These are phyloP conservation scores for Zingel zingel DNA, from an alignment of 2,113 vertebrate species.

Conservation along the genomic window DNA sequence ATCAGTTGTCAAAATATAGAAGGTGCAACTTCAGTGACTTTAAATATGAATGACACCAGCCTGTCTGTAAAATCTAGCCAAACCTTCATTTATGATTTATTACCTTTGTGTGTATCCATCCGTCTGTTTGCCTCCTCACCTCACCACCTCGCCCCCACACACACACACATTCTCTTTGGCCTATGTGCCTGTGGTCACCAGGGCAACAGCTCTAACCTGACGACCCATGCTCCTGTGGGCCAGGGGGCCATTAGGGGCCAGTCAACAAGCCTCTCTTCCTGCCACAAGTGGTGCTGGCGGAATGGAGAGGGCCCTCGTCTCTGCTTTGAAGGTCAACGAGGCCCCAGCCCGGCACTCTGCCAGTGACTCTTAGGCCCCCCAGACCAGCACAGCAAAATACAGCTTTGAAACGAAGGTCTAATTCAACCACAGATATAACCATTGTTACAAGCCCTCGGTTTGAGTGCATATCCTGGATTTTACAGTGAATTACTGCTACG, in stretches of 20 bases:
- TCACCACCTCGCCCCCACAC: constrained; percentile 18
- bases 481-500: constrained; percentile 27
- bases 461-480: constrained; percentile 31
- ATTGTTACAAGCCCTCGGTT: constrained; percentile 30
- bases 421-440: constrained; percentile 30
- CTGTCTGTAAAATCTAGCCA: not conserved
- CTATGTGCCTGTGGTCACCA: constrained; percentile 67
- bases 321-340: constrained; percentile 84
- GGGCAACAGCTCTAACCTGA: constrained; percentile 78
- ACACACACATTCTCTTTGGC: constrained; percentile 36
- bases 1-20: not conserved
- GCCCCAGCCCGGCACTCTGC: constrained; percentile 73
- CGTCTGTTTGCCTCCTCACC: constrained; percentile 31
- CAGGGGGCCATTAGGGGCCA: constrained; percentile 79
- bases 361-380: constrained; percentile 67
- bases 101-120: not conserved
- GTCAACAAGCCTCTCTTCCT: constrained; percentile 85
- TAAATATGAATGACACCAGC: not conserved
- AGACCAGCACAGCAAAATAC: constrained; percentile 37
- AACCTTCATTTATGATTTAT: constrained; percentile 18
- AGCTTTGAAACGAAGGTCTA: constrained; percentile 48
- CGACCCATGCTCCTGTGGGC: constrained; percentile 76
- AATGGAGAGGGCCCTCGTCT: constrained; percentile 79
- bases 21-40: not conserved
- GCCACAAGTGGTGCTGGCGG: constrained; percentile 80